Base-by-base conservation (phyloP, 2,113 vertebrate species). In the Zingel zingel region DNA sequence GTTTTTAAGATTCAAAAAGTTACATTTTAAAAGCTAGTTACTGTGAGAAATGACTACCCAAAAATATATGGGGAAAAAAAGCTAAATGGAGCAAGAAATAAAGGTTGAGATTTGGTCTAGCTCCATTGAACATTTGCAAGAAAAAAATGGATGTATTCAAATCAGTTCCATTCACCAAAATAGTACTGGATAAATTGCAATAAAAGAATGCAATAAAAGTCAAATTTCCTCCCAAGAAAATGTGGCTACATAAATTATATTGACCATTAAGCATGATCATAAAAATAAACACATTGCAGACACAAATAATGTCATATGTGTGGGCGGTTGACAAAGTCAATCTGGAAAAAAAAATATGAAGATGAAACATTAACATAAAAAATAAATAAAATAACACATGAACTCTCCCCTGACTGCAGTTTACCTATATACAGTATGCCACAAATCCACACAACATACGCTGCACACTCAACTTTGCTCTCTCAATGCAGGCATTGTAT, bases 401-500 rank as follows among this genome's bases (percentile, higher is more conserved):
- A 13, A n/a, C 13, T 54, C 18, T 39, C 14, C 2, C 23, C n/a
- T 15, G 5, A 57, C 66, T 10, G 19, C 10, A 36, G 18, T 65
- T 45, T 53, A 64, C 59, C 45, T 63, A 10, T 30, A 57, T 33
- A 77, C 54, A 66, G n/a, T 23, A 48, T 0, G 62, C 21, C 53
- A 80, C 27, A 71, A 82, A 18, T 66, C 48, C 79, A 63, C 57
- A 66, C 61, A 85, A 71, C 63, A 75, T 47, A 71, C 47, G 72
- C 59, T 45, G 73, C 67, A 69, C 81, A 58, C 70, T 79, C 64
- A 69, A 66, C n/a, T 56, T 64, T 72, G 69, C 79, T 67, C 80
- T 45, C 58, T 71, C 74, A 81, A 87, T 76, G 45, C 68, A 64
- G 65, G 74, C 89, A 83, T 71, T 90, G 86, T 88, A 43, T 33